Conservation (phyloP, 2,888 invertebrate genomes). For the Erebia aethiops region DNA sequence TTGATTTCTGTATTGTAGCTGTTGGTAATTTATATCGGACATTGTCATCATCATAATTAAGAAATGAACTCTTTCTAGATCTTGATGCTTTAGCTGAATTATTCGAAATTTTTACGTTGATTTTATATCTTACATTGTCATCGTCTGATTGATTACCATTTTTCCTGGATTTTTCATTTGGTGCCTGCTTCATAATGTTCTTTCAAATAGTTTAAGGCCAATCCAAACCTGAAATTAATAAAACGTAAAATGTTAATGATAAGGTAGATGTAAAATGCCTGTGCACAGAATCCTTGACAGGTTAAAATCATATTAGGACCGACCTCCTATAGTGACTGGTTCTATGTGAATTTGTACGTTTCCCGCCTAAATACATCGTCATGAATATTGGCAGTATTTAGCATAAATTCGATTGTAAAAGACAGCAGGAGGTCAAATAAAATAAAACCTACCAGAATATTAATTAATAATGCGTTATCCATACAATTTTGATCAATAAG, state of each 20-base stretch:
- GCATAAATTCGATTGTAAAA: background rate
- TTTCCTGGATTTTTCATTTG: slow-evolving; percentile 53
- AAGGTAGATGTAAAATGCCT: background rate
- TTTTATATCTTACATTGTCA: slow-evolving; percentile 69
- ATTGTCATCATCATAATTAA: slow-evolving; percentile 64
- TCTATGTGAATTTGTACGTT: slow-evolving; percentile 39
- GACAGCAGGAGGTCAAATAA: background rate
- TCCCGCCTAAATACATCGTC: slow-evolving; percentile 59
- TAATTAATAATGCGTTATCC: background rate
- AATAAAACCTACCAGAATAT: background rate
- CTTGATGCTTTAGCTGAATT: slow-evolving; percentile 47
- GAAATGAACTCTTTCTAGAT: slow-evolving; percentile 50
- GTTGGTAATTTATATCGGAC: slow-evolving; percentile 70
- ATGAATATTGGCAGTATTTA: slow-evolving; percentile 1
- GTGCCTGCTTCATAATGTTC: slow-evolving; percentile 55
- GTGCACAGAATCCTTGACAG: no score
- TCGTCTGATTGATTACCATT: slow-evolving; percentile 73
- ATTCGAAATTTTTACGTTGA: slow-evolving; percentile 64
- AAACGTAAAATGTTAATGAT: background rate
- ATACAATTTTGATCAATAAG: slow-evolving; percentile 1
- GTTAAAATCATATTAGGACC: no score
- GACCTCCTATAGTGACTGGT: no score
- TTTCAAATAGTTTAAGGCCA: background rate
- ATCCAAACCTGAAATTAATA: slow-evolving; percentile 29
- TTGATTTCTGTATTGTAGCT: slow-evolving; percentile 55